A percentile compares a stretch with the other conserved stretches of the same genome.
Evolutionary conservation across 1,140 invertebrate genomes (phyloP).

Genomic region (Dreissena rostriformis): DNA sequence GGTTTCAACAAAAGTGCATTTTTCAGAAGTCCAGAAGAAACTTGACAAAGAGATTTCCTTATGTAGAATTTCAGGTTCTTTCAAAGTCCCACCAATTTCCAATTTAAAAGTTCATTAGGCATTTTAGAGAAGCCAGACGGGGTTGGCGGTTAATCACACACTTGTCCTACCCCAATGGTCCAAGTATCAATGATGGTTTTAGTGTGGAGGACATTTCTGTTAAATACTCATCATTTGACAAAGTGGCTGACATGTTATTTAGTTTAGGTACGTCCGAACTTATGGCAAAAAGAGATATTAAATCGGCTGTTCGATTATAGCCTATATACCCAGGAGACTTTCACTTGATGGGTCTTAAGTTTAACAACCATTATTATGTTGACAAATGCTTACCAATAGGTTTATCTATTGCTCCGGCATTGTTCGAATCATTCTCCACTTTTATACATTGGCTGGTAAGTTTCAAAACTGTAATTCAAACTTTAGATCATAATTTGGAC

Average conservation of each 20-base stretch:
- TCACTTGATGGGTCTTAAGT: not conserved
- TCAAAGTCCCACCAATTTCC: too few species aligned
- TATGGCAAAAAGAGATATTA: not conserved
- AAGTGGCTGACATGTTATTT: not conserved
- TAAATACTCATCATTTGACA: not conserved
- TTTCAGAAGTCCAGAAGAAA: not conserved
- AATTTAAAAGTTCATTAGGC: too few species aligned
- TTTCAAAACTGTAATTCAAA: not conserved
- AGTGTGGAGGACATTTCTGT: not conserved
- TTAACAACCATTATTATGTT: too few species aligned
- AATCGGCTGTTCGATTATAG: not conserved
- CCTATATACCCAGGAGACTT: not conserved
- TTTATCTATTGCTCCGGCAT: too few species aligned
- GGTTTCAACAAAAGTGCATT: not conserved
- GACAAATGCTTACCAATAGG: too few species aligned
- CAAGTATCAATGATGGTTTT: not conserved
- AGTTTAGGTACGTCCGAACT: not conserved
- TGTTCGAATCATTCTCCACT: too few species aligned
- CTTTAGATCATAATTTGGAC: not conserved
- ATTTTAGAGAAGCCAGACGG: not conserved
- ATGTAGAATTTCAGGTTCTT: too few species aligned
- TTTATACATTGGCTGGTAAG: not conserved
- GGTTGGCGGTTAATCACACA: not conserved
- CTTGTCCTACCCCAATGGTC: not conserved
- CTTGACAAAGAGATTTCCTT: not conserved